Conservation (phyloP, 64 coral and sea anemone genomes). For the Hydrozoanthus tunicans region DNA sequence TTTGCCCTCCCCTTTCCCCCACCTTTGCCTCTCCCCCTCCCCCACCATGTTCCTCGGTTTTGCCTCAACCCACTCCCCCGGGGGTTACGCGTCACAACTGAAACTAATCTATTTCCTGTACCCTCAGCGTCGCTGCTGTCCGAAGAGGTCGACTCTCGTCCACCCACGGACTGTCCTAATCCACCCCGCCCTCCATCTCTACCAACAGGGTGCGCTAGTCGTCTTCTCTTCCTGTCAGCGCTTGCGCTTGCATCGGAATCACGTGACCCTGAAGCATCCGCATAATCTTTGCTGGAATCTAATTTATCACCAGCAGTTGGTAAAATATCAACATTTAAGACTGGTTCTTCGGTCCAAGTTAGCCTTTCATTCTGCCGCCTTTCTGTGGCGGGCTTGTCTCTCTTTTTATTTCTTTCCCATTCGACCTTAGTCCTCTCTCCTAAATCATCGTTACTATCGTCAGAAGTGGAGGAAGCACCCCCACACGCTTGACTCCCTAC, state of each 20-base stretch:
- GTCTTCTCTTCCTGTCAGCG: neutral
- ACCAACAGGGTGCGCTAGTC: neutral
- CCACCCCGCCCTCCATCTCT: no score
- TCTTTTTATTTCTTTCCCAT: neutral
- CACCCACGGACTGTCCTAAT: neutral
- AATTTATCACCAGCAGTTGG: neutral
- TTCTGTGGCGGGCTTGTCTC: neutral
- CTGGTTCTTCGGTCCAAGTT: neutral
- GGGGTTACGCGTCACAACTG: neutral
- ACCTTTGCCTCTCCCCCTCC: constrained; percentile 21
- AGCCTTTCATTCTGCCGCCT: neutral
- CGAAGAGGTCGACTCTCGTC: constrained; percentile 54
- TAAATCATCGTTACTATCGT: neutral
- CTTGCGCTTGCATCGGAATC: neutral
- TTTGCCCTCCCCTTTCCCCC: no score
- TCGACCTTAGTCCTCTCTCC: neutral
- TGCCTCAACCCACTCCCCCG: neutral
- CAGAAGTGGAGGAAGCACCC: neutral
- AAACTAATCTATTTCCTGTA: neutral
- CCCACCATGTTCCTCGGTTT: neutral
- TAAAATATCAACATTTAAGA: neutral
- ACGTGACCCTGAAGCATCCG: neutral
- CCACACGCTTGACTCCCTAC: neutral
- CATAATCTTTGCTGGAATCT: neutral
- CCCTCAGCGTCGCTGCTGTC: constrained; percentile 48